Evolutionary conservation across 2,797 vertebrate species (phyloP).

Genomic region (Heliangelus exortis): DNA sequence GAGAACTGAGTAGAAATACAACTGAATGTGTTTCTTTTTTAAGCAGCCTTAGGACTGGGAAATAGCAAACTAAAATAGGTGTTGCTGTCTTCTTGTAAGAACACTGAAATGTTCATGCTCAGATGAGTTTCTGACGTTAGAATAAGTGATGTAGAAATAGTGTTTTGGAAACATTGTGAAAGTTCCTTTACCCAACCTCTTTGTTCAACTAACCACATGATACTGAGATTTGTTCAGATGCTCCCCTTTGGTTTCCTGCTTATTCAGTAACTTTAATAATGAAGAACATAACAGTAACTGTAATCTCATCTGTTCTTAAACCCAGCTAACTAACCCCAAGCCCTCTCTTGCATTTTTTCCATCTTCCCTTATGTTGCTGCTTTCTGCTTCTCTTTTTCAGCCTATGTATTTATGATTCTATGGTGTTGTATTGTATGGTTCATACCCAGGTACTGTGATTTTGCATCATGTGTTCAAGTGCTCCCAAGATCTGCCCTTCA

Average conservation of each 20-base stretch:
- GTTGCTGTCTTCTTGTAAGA: not conserved
- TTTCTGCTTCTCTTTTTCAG: not conserved
- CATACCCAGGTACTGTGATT: not conserved
- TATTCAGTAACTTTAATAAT: slow-evolving; percentile 26
- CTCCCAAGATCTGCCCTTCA: not conserved
- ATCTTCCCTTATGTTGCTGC: not conserved
- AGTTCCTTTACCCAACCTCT: not conserved
- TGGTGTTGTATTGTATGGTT: rapidly evolving
- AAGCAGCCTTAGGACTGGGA: not conserved
- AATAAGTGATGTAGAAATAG: slow-evolving; percentile 15
- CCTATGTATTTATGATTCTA: not conserved
- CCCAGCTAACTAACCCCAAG: not conserved
- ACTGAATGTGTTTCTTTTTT: not conserved
- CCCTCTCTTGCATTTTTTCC: not conserved
- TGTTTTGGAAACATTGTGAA: slow-evolving; percentile 41
- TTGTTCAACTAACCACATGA: not conserved
- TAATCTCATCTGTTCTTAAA: slow-evolving; percentile 7
- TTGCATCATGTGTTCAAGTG: not conserved
- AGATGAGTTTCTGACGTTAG: not conserved
- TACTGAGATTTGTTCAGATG: slow-evolving; percentile 24
- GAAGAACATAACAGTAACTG: not conserved
- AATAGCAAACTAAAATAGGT: not conserved
- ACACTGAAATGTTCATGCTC: not conserved
- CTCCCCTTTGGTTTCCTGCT: not conserved
- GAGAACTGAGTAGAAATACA: slow-evolving; percentile 20